A percentile compares a stretch with the other conserved stretches of the same genome.
Conservation (phyloP, 2,797 vertebrate species). For the Danio choprae region DNA sequence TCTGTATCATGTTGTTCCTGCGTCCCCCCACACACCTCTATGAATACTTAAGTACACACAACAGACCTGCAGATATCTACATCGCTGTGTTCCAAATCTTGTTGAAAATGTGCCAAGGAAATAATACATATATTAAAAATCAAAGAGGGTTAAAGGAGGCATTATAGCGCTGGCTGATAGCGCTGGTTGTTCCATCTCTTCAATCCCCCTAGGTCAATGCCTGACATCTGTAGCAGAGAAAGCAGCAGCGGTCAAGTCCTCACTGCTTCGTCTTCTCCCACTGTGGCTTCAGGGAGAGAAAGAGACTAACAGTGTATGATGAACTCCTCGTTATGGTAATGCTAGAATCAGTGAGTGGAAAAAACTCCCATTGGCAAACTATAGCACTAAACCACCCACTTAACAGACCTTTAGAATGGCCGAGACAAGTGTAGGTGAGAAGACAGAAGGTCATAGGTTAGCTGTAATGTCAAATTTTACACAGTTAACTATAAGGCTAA, state of each 20-base stretch:
- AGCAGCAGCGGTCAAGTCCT: constrained; percentile 57
- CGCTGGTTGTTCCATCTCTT: constrained; percentile 48
- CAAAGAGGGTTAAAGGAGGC: constrained; percentile 67
- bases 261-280: constrained; percentile 53
- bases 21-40: constrained; percentile 15
- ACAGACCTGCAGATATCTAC: constrained; percentile 22
- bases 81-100: constrained; percentile 7
- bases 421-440: constrained; percentile 35
- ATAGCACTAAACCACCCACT: constrained; percentile 70
- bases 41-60: constrained; percentile 16
- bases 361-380: constrained; percentile 60
- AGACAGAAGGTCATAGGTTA: constrained; percentile 24
- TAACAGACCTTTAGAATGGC: constrained; percentile 60
- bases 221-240: constrained; percentile 63
- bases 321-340: constrained; percentile 54
- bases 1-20: constrained; percentile 23
- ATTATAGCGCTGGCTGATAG: constrained; percentile 66
- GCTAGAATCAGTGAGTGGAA: constrained; percentile 58
- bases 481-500: constrained; percentile 11
- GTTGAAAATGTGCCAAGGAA: constrained; percentile 58
- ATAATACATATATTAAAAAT: constrained; percentile 74
- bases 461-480: constrained; percentile 22
- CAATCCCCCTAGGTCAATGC: constrained; percentile 61
- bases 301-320: constrained; percentile 39
- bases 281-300: constrained; percentile 48